Evolutionary conservation across 1,140 invertebrate genomes (phyloP), one percentile per base, ranked within the genome.

Genomic region (Plutomurus gul): DNA sequence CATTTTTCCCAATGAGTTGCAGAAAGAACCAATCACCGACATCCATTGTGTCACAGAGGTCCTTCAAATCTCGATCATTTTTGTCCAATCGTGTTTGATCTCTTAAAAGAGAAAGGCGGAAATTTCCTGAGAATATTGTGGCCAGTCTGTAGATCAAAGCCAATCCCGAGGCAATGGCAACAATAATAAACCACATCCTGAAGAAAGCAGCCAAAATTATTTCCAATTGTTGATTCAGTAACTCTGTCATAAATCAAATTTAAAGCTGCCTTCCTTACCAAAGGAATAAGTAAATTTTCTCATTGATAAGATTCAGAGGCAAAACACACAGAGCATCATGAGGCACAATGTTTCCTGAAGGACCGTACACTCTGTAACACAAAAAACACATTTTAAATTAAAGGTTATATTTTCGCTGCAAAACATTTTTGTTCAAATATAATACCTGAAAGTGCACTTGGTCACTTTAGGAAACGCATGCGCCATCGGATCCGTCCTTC

Each of bases 11-110:
- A 33, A 96, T 88, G 85, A 96, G 93, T 86, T 96, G 95, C 1
- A 96, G 89, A 72, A 96, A 89, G 86, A 96, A 96, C 95, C 95
- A 96, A 86, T 96, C 95, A 1, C 94, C 94, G 82, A 96, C 94
- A 85, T 94, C 91, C 85, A 93, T 93, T 83, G 92, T 92, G 18
- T 72, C 25, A 20, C 18, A 20, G n/a, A 56, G 10, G 49, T 2
- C 10, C 6, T 6, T 18, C n/a, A 43, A 46, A 39, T 3, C 20
- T 16, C 16, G 6, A 11, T 72, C 70, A 0, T 25, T 18, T 10
- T 39, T 10, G 10, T 7, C 1, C 0, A 11, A 1, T 10, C 70
- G 11, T 10, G 18, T 40, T 5, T 37, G 36, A 36, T 40, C 16
- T 78, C 91, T 89, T 18, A 74, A 11, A 1, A 22, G 4, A 10